phyloP scores from a whole-genome alignment of 92 coral and sea anemone species.

The Palythoa heliodiscus region DNA sequence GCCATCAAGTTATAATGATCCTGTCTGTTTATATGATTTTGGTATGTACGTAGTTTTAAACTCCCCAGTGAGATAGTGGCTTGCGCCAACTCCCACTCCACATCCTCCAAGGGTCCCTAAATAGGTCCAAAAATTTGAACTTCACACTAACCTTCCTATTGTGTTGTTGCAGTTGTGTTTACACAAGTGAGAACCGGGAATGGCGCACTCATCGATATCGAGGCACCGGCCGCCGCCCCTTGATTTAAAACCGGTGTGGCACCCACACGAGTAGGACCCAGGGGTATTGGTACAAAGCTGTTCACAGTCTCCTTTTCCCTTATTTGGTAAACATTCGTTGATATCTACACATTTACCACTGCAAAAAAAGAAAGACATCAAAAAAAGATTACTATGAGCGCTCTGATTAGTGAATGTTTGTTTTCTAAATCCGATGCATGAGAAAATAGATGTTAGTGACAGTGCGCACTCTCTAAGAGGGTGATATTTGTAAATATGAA shows the following conservation, averaged over 20 bases:
- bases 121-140: no score
- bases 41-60: no score
- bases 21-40: no score
- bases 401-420: no score
- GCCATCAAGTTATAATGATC: no score
- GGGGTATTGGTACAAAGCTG: slow-evolving; percentile 77
- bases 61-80: no score
- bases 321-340: slow-evolving; percentile 77
- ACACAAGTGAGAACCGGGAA: slow-evolving; percentile 54
- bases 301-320: slow-evolving; percentile 82
- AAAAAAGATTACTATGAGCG: not conserved
- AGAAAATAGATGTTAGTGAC: no score
- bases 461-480: no score
- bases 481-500: no score
- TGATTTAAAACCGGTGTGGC: slow-evolving; percentile 69
- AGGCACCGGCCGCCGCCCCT: slow-evolving; percentile 52
- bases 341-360: slow-evolving; percentile 73
- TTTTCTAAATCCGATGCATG: no score
- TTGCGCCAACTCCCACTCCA: no score
- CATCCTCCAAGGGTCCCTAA: no score
- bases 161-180: slow-evolving; percentile 80
- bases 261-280: slow-evolving; percentile 77
- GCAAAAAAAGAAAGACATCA: slow-evolving; percentile 23
- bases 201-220: slow-evolving; percentile 77
- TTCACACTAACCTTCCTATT: slow-evolving; percentile 64